Conservation (phyloP, 2,888 invertebrate species). For the Andrena haemorrhoa region DNA sequence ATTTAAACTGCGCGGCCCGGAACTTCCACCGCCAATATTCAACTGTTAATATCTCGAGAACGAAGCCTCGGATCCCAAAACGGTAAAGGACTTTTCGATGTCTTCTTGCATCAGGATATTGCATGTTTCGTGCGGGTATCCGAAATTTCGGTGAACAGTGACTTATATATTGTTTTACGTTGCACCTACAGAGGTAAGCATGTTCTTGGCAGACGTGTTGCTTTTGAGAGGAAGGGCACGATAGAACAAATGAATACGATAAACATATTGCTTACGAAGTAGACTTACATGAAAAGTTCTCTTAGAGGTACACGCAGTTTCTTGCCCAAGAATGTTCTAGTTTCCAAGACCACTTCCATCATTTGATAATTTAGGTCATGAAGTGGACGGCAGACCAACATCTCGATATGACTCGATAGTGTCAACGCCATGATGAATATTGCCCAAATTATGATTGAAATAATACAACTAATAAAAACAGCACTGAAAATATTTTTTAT, state of each 20-base stretch:
- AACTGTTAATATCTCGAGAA: too few species aligned
- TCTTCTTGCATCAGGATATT: too few species aligned
- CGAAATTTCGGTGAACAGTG: too few species aligned
- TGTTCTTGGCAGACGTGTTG: neutral
- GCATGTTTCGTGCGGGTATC: too few species aligned
- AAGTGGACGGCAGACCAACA: conserved; percentile 90
- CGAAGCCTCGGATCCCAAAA: too few species aligned
- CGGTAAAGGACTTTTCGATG: too few species aligned
- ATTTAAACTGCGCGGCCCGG: too few species aligned
- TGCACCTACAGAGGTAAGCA: neutral
- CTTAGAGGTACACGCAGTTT: conserved; percentile 86
- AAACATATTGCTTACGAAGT: neutral
- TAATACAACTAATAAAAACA: conserved; percentile 86
- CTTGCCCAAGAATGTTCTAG: conserved; percentile 81
- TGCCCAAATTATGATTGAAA: conserved; percentile 88
- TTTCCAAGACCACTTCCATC: conserved; percentile 89
- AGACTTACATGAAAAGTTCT: conserved; percentile 86
- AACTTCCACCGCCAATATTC: too few species aligned
- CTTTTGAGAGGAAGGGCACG: neutral
- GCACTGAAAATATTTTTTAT: conserved; percentile 53
- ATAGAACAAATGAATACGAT: neutral
- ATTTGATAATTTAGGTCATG: conserved; percentile 89
- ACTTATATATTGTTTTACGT: too few species aligned
- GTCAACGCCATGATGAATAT: conserved; percentile 87
- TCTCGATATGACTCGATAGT: conserved; percentile 89